Percentiles rank a stretch among this genome's conserved stretches.
phyloP scores from a whole-genome alignment of 1,140 invertebrate species.

The Radopholus similis region DNA sequence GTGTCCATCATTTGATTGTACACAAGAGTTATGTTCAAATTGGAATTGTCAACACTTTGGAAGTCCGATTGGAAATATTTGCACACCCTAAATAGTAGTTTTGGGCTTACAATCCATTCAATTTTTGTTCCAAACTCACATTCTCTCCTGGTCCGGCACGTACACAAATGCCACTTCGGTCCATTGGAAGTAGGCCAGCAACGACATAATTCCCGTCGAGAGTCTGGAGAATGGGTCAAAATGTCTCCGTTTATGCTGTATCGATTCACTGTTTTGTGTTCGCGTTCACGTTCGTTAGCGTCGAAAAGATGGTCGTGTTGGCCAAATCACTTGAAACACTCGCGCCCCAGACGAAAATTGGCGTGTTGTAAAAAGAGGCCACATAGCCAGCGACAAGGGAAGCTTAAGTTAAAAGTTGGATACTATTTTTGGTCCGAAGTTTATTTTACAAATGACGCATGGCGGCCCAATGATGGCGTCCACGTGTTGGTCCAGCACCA shows the following conservation, averaged over 20 bases:
- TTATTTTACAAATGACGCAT: constrained; percentile 29
- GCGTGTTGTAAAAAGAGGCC: constrained; percentile 34
- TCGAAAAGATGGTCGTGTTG: constrained; percentile 26
- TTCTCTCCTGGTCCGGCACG: constrained; percentile 16
- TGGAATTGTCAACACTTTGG: constrained; percentile 7
- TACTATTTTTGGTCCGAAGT: not conserved
- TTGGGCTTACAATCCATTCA: not conserved
- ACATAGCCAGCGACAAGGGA: constrained; percentile 18
- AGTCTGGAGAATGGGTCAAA: too few relatives aligned
- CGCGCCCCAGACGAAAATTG: constrained; percentile 40
- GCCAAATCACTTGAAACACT: constrained; percentile 18
- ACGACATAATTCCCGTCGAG: constrained; percentile 13
- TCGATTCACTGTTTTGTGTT: too few relatives aligned
- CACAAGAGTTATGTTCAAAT: constrained; percentile 11
- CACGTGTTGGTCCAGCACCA: constrained; percentile 30
- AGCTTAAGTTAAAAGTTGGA: not conserved
- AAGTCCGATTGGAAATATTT: constrained; percentile 35
- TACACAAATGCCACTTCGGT: constrained; percentile 38
- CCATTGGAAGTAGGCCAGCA: constrained; percentile 34
- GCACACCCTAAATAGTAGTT: constrained; percentile 18
- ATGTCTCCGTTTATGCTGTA: too few relatives aligned
- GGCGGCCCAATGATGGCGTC: constrained; percentile 39
- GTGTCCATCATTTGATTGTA: constrained; percentile 5
- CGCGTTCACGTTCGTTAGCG: constrained; percentile 32
- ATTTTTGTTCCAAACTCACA: not conserved